Evolutionary conservation across 2,888 invertebrate species (phyloP).

Genomic region (Leucophenga maculata): DNA sequence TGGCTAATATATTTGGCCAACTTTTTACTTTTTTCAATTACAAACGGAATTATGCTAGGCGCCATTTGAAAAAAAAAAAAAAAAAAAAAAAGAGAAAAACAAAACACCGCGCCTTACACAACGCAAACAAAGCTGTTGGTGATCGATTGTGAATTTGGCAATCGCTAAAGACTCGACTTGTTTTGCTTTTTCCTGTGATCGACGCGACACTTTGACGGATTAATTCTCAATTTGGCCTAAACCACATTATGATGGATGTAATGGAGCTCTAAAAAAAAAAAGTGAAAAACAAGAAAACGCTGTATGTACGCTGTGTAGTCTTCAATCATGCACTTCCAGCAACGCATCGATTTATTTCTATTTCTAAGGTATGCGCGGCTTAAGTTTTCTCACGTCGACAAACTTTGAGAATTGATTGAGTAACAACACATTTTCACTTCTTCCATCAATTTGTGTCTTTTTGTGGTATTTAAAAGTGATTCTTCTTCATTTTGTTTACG

Average conservation of each 20-base stretch:
- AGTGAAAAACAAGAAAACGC: neutral
- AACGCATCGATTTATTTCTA: neutral
- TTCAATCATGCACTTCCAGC: slow-evolving; percentile 12
- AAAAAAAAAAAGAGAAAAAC: no score
- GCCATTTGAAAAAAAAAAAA: no score
- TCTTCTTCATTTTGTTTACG: no score
- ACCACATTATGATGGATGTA: slow-evolving; percentile 21
- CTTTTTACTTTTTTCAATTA: no score
- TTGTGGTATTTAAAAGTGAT: no score
- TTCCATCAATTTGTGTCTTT: no score
- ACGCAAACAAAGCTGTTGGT: no score
- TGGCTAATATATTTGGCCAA: no score
- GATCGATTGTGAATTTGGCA: slow-evolving; percentile 8
- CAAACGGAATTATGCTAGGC: no score
- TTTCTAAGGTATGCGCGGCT: neutral
- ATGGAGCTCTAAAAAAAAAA: neutral
- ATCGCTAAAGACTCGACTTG: neutral
- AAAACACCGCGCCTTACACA: no score
- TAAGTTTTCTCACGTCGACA: neutral
- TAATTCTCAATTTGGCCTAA: slow-evolving; percentile 24
- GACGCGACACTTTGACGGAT: slow-evolving; percentile 20
- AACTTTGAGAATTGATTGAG: slow-evolving; percentile 13
- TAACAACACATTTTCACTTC: no score
- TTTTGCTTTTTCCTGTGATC: slow-evolving; percentile 7
- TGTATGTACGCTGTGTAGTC: neutral